phyloP scores from a whole-genome alignment of 2,888 invertebrate species.

The Mythimna loreyi region DNA sequence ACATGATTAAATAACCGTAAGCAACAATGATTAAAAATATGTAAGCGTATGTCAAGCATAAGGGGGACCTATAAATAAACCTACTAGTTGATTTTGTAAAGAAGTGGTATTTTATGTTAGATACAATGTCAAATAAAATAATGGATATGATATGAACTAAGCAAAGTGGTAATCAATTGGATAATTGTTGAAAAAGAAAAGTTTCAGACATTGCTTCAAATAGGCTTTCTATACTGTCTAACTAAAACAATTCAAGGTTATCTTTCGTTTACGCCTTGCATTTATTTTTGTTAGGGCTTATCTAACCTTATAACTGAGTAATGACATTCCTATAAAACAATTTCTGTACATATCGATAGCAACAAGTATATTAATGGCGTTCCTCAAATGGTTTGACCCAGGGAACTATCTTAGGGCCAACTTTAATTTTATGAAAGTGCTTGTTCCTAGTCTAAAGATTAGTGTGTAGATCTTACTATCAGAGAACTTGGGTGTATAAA shows the following conservation, averaged over 20 bases:
- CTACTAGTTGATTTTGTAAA: not conserved
- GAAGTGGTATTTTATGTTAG: not conserved
- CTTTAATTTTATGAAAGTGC: not conserved
- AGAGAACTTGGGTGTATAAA: conserved; percentile 38
- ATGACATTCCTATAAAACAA: not conserved
- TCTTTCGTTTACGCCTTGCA: not conserved
- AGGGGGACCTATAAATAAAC: not conserved
- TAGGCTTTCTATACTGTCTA: conserved; percentile 25
- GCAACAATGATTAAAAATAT: not conserved
- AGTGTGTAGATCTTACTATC: conserved; percentile 1
- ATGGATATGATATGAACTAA: conserved; percentile 26
- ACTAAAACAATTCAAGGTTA: conserved; percentile 6
- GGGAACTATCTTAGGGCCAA: conserved; percentile 8
- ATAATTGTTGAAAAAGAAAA: conserved; percentile 5
- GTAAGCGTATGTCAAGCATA: not conserved
- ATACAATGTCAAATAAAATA: conserved; percentile 11
- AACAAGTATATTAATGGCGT: not conserved
- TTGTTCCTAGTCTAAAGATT: not conserved
- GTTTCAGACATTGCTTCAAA: not conserved
- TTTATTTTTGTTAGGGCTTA: not conserved
- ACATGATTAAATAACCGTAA: conserved; percentile 1
- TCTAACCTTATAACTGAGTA: not conserved
- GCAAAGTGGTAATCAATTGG: conserved; percentile 13
- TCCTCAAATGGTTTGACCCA: conserved; percentile 5
- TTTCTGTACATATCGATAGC: not conserved